Percentiles rank a stretch among this genome's conserved stretches.
Evolutionary conservation across 2,888 invertebrate species (phyloP).

Genomic region (Tineola bisselliella): DNA sequence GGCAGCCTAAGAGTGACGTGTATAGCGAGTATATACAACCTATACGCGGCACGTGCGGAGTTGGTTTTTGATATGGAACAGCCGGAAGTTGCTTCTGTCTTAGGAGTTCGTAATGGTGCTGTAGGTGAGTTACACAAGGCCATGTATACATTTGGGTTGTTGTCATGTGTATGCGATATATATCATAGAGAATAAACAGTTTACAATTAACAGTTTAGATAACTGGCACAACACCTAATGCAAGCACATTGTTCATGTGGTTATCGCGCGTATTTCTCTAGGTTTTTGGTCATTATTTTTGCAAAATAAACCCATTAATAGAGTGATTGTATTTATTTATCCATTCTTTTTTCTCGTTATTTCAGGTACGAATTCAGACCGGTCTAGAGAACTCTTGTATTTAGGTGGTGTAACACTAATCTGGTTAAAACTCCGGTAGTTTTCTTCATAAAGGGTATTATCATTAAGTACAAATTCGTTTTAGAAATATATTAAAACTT

Average conservation of each 20-base stretch:
- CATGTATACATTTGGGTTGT: too few species aligned
- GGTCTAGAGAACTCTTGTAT: slow-evolving; percentile 35
- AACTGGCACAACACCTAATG: too few species aligned
- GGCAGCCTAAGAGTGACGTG: slow-evolving; percentile 74
- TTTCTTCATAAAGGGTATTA: slow-evolving; percentile 22
- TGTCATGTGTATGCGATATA: too few species aligned
- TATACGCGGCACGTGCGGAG: slow-evolving; percentile 72
- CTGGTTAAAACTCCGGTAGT: slow-evolving; percentile 48
- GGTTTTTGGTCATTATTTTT: too few species aligned
- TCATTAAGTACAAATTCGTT: slow-evolving; percentile 12
- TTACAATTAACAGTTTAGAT: background rate
- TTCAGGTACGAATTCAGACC: slow-evolving; percentile 38
- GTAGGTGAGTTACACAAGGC: slow-evolving; percentile 42
- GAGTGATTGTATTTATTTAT: too few species aligned
- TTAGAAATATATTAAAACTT: background rate
- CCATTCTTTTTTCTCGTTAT: too few species aligned
- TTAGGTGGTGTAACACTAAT: slow-evolving; percentile 33
- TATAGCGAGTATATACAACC: slow-evolving; percentile 73
- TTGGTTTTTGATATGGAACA: slow-evolving; percentile 76
- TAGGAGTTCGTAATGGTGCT: slow-evolving; percentile 74
- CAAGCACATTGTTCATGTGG: too few species aligned
- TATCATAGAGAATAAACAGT: too few species aligned
- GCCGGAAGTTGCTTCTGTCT: slow-evolving; percentile 78
- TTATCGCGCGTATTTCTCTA: too few species aligned
- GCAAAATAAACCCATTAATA: too few species aligned